Conservation (phyloP, 2,113 vertebrate species). For the Barnardius zonarius region DNA sequence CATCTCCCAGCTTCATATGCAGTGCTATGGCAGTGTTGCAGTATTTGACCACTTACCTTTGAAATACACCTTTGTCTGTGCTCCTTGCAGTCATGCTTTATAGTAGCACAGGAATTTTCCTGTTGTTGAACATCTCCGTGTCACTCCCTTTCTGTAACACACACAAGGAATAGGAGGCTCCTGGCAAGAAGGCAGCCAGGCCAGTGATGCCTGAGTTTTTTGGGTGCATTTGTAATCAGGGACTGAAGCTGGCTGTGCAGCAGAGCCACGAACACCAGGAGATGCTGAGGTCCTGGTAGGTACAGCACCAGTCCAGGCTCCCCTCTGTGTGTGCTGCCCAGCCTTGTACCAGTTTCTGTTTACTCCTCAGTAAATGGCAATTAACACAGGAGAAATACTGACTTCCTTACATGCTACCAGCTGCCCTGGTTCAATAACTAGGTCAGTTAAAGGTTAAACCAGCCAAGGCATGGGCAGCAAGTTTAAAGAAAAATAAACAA, state of each 20-base stretch:
- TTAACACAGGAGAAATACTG: background rate
- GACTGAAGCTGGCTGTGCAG: background rate
- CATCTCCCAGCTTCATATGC: background rate
- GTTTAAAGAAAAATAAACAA: background rate
- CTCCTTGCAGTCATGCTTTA: fast-evolving
- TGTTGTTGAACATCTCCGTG: fast-evolving
- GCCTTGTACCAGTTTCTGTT: background rate
- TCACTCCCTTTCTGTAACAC: background rate
- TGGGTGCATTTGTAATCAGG: background rate
- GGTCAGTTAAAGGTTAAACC: constrained; percentile 35
- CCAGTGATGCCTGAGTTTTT: background rate
- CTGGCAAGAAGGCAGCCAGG: background rate
- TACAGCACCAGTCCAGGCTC: background rate
- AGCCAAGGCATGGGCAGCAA: background rate
- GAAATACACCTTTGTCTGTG: background rate
- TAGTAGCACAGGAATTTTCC: background rate
- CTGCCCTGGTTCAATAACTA: background rate
- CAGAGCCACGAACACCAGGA: background rate
- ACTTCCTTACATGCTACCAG: background rate
- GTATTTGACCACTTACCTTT: background rate
- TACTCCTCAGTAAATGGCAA: background rate
- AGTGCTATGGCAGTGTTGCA: background rate
- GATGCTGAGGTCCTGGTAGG: fast-evolving
- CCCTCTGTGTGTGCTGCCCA: background rate
- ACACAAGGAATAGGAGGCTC: background rate